Conservation (phyloP, 2,888 invertebrate genomes). For the Volucella zonaria region DNA sequence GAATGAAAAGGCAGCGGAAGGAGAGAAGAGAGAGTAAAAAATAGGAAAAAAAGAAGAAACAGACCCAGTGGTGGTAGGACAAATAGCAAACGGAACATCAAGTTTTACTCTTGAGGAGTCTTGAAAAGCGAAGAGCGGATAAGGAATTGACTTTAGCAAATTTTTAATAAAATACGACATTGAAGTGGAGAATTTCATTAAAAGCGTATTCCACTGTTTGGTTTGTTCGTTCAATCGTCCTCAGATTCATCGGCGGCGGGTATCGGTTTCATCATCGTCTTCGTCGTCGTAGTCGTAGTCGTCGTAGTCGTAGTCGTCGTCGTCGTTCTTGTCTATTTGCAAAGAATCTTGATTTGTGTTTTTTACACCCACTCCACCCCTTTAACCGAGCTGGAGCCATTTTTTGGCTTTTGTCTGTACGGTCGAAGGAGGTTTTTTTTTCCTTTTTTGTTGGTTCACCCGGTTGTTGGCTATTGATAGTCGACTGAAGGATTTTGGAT, state of each 20-base stretch:
- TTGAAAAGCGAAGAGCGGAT: conserved; percentile 75
- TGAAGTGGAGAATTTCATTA: conserved; percentile 78
- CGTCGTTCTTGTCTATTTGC: conserved; percentile 68
- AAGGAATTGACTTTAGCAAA: conserved; percentile 77
- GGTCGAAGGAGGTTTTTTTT: conserved; percentile 44
- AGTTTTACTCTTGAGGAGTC: conserved; percentile 75
- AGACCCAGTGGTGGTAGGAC: conserved; percentile 46
- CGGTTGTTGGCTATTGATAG: conserved; percentile 59
- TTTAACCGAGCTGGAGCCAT: conserved; percentile 31
- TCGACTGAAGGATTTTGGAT: conserved; percentile 60
- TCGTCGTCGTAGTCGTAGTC: conserved; percentile 18
- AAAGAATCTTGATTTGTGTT: conserved; percentile 66
- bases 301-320: conserved; percentile 20
- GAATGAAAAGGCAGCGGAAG: background rate
- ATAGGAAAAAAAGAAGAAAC: conserved; percentile 38
- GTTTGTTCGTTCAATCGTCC: conserved; percentile 69
- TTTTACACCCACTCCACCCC: conserved; percentile 43
- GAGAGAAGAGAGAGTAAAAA: too few relatives aligned
- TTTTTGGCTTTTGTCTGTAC: conserved; percentile 60
- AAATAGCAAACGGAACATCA: conserved; percentile 73
- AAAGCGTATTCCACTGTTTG: conserved; percentile 73
- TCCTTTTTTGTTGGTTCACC: conserved; percentile 17
- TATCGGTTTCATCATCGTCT: conserved; percentile 18
- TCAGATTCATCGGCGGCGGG: conserved; percentile 50
- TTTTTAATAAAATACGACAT: conserved; percentile 78